Conservation (phyloP, 2,113 vertebrate species). For the Toxotes chatareus region DNA sequence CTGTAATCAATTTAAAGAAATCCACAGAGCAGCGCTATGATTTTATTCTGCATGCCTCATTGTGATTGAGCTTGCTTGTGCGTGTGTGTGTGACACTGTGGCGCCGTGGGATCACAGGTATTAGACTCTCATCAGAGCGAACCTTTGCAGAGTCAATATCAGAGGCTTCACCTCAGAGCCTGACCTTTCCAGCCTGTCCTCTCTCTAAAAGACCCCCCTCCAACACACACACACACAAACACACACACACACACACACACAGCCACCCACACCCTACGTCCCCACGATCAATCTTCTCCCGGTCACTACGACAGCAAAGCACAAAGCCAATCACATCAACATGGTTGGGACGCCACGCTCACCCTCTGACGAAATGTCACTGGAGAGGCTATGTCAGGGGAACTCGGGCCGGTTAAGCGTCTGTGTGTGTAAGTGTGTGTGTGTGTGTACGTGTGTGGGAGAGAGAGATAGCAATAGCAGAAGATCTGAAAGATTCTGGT, state of each 20-base stretch:
- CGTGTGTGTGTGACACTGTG: conserved; percentile 14
- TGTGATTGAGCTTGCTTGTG: background rate
- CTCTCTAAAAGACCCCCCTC: conserved; percentile 47
- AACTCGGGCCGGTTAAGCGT: conserved; percentile 43
- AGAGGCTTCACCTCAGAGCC: conserved; percentile 72
- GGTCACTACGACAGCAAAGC: conserved; percentile 69
- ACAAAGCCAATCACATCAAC: conserved; percentile 79
- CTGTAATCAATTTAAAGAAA: conserved; percentile 45
- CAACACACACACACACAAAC: conserved; percentile 8
- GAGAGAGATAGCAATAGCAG: background rate
- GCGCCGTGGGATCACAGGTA: conserved; percentile 55
- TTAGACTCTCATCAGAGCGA: conserved; percentile 68
- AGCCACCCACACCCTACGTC: conserved; percentile 26
- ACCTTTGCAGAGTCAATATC: conserved; percentile 78
- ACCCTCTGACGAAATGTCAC: conserved; percentile 79
- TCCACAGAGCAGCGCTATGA: conserved; percentile 30
- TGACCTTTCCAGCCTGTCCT: conserved; percentile 77
- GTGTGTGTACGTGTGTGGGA: background rate
- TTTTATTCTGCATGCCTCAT: conserved; percentile 31
- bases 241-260: conserved; percentile 25
- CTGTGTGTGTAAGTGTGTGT: conserved; percentile 10
- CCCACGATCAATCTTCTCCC: conserved; percentile 75
- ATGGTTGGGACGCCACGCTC: conserved; percentile 60
- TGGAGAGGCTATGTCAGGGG: conserved; percentile 67
- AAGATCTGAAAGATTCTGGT: conserved; percentile 11